phyloP scores from a whole-genome alignment of 2,888 invertebrate species.

The Drosophila suboccidentalis region DNA sequence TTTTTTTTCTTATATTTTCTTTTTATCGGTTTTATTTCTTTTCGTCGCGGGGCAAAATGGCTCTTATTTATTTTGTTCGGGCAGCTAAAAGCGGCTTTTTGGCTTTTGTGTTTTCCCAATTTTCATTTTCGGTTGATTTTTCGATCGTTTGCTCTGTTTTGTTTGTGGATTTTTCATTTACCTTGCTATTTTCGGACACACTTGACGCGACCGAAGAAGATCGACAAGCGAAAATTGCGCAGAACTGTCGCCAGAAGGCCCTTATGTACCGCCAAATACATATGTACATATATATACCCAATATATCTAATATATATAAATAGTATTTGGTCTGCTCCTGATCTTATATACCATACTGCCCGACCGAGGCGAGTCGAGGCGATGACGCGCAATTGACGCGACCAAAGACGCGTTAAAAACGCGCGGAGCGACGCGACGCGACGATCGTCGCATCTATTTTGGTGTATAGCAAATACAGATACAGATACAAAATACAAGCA shows the following conservation, averaged over 20 bases:
- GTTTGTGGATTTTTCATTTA: conserved; percentile 64
- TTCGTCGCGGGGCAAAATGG: conserved; percentile 34
- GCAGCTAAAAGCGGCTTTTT: conserved; percentile 57
- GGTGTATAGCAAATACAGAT: conserved; percentile 43
- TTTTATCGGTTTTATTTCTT: conserved; percentile 45
- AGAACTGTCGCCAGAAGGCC: conserved; percentile 78
- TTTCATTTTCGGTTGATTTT: conserved; percentile 43
- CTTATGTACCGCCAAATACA: conserved; percentile 59
- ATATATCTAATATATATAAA: conserved; percentile 44
- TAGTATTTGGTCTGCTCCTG: conserved; percentile 44
- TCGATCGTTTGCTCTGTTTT: conserved; percentile 27
- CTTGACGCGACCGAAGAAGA: conserved; percentile 73
- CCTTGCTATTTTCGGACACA: conserved; percentile 78
- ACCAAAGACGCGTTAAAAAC: conserved; percentile 78
- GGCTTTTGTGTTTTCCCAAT: conserved; percentile 43
- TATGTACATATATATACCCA: conserved; percentile 20
- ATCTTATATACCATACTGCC: conserved; percentile 49
- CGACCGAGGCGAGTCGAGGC: conserved; percentile 29
- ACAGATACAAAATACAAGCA: conserved; percentile 11
- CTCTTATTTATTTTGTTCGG: conserved; percentile 70
- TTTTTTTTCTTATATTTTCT: conserved; percentile 33
- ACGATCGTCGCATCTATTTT: conserved; percentile 66
- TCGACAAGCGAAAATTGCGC: conserved; percentile 74
- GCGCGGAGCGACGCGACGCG: conserved; percentile 53
- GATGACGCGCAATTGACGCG: conserved; percentile 83